Conservation (phyloP, 2,113 vertebrate genomes). For the Melanocharis versteri region DNA sequence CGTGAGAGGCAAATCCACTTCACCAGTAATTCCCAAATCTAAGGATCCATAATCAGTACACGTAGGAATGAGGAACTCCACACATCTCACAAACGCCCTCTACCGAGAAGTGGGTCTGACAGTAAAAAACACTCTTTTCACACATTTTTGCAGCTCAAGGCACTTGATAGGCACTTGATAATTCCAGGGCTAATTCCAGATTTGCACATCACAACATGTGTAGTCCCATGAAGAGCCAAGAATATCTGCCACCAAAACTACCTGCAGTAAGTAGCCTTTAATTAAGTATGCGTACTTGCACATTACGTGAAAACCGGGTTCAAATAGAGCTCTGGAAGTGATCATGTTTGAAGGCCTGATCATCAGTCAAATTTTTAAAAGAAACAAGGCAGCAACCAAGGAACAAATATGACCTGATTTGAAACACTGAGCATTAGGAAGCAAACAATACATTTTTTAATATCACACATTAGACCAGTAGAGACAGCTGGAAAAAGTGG, state of each 20-base stretch:
- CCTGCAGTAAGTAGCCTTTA: not conserved
- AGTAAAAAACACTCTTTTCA: not conserved
- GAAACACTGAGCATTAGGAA: not conserved
- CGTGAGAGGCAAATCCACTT: not conserved
- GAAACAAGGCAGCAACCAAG: not conserved
- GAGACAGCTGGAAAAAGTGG: not conserved
- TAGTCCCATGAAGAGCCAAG: not conserved
- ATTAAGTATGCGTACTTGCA: not conserved
- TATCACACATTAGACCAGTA: not conserved
- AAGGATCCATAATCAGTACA: not conserved
- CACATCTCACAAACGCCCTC: not conserved
- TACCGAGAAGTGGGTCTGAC: not conserved
- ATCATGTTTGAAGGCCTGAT: not conserved
- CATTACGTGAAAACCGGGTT: not conserved
- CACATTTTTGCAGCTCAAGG: not conserved
- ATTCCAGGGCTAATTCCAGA: not conserved
- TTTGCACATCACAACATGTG: not conserved
- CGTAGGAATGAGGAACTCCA: not conserved
- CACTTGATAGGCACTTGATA: rapidly evolving
- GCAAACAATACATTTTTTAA: not conserved
- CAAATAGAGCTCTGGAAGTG: not conserved
- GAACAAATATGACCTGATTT: not conserved
- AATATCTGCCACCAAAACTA: not conserved
- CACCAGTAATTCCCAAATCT: not conserved
- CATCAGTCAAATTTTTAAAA: not conserved